A percentile compares a stretch with the other conserved stretches of the same genome.
Conservation (phyloP, 2,888 invertebrate genomes). For the Lamproptera curius region DNA sequence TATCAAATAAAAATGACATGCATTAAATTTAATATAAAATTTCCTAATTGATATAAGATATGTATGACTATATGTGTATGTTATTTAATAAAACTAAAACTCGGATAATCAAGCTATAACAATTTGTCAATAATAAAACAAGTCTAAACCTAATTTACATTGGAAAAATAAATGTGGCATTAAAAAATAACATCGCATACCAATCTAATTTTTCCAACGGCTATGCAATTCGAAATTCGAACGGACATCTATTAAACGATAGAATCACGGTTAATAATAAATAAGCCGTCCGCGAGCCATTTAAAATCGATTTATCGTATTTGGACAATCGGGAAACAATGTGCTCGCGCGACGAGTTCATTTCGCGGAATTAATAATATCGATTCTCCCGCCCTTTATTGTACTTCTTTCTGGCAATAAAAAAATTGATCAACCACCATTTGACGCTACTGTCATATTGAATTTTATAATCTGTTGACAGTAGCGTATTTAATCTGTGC, state of each 20-base stretch:
- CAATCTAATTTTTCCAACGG: too few species aligned
- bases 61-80: too few species aligned
- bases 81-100: too few species aligned
- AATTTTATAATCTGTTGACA: neutral
- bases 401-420: neutral
- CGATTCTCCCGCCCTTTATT: neutral
- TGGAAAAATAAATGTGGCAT: too few species aligned
- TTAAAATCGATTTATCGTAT: slow-evolving; percentile 12
- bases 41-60: too few species aligned
- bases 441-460: neutral
- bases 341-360: neutral
- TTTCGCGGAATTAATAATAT: slow-evolving; percentile 9
- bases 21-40: too few species aligned
- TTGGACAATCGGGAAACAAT: slow-evolving; percentile 1
- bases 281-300: neutral
- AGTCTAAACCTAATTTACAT: too few species aligned
- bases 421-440: neutral
- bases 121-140: too few species aligned
- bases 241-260: neutral
- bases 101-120: too few species aligned
- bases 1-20: too few species aligned
- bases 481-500: neutral
- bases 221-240: neutral
- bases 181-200: too few species aligned
- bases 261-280: neutral